Evolutionary conservation across 2,113 vertebrate genomes (phyloP).

Genomic region (Carettochelys insculpta): DNA sequence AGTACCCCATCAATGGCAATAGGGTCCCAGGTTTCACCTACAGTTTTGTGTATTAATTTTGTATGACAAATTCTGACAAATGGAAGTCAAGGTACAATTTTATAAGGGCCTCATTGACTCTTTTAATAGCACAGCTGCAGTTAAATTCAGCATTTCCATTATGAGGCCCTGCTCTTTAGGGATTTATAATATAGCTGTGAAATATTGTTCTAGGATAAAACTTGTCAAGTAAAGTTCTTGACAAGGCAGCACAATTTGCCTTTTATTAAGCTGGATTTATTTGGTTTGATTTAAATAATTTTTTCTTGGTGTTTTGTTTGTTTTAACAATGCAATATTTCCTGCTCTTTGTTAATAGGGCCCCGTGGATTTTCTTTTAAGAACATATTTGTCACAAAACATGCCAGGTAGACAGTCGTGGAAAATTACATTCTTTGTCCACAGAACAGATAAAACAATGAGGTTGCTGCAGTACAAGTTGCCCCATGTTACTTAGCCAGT

Average conservation of each 20-base stretch:
- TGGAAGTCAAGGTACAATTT: neutral
- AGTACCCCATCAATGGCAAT: neutral
- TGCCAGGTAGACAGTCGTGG: neutral
- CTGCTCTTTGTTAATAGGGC: neutral
- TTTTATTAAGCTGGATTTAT: neutral
- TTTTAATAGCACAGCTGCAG: neutral
- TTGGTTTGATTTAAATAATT: neutral
- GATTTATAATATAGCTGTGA: neutral
- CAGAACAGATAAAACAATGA: neutral
- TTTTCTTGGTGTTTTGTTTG: neutral
- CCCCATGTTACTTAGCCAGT: neutral
- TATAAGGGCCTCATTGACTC: neutral
- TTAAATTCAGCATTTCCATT: neutral
- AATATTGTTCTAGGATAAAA: neutral
- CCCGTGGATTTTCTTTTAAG: neutral
- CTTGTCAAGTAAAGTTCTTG: neutral
- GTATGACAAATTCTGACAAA: neutral
- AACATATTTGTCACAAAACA: neutral
- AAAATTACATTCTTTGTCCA: neutral
- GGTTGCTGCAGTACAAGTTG: slow-evolving; percentile 15
- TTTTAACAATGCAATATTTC: neutral
- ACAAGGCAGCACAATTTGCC: neutral
- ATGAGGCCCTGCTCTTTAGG: neutral
- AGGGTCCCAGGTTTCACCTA: neutral
- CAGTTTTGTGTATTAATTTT: neutral